phyloP scores from a whole-genome alignment of 2,113 vertebrate species.

The Colistium nudipinnis region DNA sequence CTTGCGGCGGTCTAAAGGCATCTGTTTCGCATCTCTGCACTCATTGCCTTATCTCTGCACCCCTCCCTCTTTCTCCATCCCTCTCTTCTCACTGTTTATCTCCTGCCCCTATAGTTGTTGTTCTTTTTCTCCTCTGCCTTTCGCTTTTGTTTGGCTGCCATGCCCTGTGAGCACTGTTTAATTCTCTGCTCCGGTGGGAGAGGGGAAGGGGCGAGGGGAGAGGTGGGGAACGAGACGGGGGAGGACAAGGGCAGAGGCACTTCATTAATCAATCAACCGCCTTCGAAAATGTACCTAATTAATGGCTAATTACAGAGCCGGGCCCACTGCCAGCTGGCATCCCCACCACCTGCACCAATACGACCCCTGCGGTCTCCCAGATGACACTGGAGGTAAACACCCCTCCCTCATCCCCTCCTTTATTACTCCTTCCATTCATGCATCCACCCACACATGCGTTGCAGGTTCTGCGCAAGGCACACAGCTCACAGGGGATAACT shows the following conservation, averaged over 20 bases:
- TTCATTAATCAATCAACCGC: constrained; percentile 83
- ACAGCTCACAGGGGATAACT: constrained; percentile 36
- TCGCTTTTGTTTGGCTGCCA: constrained; percentile 68
- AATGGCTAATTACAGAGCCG: constrained; percentile 75
- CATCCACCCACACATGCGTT: constrained; percentile 18
- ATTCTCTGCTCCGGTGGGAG: constrained; percentile 54
- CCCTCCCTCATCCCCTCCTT: constrained; percentile 50
- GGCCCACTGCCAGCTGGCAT: constrained; percentile 73
- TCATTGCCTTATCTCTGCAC: constrained; percentile 48
- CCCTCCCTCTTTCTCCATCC: constrained; percentile 4
- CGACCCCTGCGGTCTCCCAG: constrained; percentile 65
- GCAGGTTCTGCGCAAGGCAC: constrained; percentile 13
- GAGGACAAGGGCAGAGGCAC: constrained; percentile 73
- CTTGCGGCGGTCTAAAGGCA: constrained; percentile 44
- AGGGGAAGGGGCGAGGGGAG: constrained; percentile 11
- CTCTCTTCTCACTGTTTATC: constrained; percentile 38
- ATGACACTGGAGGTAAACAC: constrained; percentile 72
- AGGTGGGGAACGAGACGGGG: constrained; percentile 5
- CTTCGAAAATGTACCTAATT: constrained; percentile 80
- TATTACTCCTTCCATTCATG: constrained; percentile 47
- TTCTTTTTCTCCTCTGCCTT: constrained; percentile 34
- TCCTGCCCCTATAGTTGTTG: constrained; percentile 18
- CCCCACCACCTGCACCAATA: constrained; percentile 46
- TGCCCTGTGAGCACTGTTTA: constrained; percentile 75
- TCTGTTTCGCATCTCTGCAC: constrained; percentile 35